These are phyloP conservation scores for Ramazzottius varieornatus DNA, from an alignment of 2,888 invertebrate genomes.

Conservation along the genomic window DNA sequence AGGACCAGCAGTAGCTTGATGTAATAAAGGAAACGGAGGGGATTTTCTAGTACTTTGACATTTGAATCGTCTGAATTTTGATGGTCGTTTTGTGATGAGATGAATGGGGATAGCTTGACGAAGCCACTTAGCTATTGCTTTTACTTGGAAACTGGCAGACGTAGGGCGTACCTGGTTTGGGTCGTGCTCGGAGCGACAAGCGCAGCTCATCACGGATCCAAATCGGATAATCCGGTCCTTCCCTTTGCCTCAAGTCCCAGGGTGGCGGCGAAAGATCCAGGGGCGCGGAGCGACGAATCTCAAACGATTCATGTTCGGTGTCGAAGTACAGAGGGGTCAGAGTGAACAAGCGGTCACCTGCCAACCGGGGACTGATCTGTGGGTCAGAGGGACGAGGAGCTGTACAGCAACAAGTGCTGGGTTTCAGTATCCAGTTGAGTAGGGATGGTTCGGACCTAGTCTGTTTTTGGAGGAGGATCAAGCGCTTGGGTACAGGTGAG, in stretches of 20 bases:
- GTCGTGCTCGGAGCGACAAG: too few relatives aligned
- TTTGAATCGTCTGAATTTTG: too few relatives aligned
- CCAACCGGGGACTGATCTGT: neutral
- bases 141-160: too few relatives aligned
- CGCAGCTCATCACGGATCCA: neutral
- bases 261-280: neutral
- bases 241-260: neutral
- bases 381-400: neutral
- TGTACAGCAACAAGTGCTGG: neutral
- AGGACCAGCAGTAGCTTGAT: too few relatives aligned
- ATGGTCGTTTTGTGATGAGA: too few relatives aligned
- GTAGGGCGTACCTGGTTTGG: too few relatives aligned
- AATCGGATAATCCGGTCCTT: neutral
- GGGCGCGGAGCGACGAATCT: neutral
- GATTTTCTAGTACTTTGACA: too few relatives aligned
- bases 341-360: neutral
- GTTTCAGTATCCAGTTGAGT: neutral
- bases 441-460: neutral
- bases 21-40: too few relatives aligned
- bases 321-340: neutral
- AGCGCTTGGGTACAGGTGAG: neutral
- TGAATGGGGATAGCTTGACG: too few relatives aligned
- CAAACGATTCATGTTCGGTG: neutral
- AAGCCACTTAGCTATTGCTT: too few relatives aligned
- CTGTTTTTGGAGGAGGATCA: neutral